These are phyloP conservation scores for Drosophila neotestacea DNA, from an alignment of 2,888 invertebrate species.

Conservation along the genomic window DNA sequence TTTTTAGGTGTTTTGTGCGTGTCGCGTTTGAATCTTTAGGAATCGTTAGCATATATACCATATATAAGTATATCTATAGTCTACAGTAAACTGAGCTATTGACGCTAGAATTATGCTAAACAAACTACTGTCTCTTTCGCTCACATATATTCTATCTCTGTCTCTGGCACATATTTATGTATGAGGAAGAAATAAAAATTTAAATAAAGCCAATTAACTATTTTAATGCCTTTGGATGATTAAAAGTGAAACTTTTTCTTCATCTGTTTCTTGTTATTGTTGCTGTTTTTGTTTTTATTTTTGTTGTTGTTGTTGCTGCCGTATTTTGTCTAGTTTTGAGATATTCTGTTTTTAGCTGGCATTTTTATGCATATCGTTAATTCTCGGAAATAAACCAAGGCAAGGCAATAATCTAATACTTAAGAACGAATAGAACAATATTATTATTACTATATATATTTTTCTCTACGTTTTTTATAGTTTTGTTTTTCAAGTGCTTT, in stretches of 20 bases:
- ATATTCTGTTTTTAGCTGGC: conserved; percentile 50
- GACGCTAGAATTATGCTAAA: conserved; percentile 77
- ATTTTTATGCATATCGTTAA: conserved; percentile 77
- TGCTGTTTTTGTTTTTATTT: conserved; percentile 17
- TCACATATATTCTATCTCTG: conserved; percentile 9
- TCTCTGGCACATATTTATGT: conserved; percentile 77
- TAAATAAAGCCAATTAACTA: conserved; percentile 82
- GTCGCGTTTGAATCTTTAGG: conserved; percentile 46
- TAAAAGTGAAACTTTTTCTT: conserved; percentile 80
- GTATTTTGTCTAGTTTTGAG: conserved; percentile 46
- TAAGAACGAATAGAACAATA: conserved; percentile 30
- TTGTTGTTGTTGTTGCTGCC: conserved; percentile 29
- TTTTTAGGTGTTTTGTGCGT: conserved; percentile 41
- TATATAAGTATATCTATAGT: conserved; percentile 24
- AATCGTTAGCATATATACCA: conserved; percentile 53
- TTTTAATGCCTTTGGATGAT: conserved; percentile 80
- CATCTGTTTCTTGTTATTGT: conserved; percentile 27
- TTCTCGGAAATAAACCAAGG: conserved; percentile 79
- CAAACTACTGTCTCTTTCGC: conserved; percentile 15
- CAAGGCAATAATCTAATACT: conserved; percentile 59
- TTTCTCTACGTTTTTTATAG: conserved; percentile 29
- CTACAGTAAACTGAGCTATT: conserved; percentile 55
- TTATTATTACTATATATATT: conserved; percentile 37
- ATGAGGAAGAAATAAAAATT: conserved; percentile 80
- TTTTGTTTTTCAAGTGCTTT: conserved; percentile 35